Evolutionary conservation across 2,113 vertebrate genomes (phyloP).

Genomic region (Azemiops feae): DNA sequence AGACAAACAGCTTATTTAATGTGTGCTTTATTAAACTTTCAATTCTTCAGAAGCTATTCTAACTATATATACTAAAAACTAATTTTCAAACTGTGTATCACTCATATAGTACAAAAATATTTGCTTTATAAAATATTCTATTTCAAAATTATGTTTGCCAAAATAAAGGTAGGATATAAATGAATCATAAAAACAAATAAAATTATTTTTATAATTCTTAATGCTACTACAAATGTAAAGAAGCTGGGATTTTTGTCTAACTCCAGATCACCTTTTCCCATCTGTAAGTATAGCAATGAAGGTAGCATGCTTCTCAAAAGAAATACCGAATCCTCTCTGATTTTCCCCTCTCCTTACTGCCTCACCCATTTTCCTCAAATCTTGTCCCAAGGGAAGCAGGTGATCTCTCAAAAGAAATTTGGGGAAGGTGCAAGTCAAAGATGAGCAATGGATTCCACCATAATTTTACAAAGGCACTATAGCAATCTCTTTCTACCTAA

Average conservation of each 20-base stretch:
- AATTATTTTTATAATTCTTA: neutral
- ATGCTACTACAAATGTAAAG: neutral
- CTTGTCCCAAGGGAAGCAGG: neutral
- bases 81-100: neutral
- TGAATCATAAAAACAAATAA: neutral
- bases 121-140: neutral
- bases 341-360: neutral
- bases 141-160: neutral
- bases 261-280: no score
- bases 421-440: neutral
- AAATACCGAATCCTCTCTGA: neutral
- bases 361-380: neutral
- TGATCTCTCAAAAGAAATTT: neutral
- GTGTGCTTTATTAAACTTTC: neutral
- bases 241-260: neutral
- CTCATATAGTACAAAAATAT: neutral
- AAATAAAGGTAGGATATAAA: neutral
- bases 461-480: neutral
- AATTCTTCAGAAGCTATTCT: neutral
- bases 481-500: neutral
- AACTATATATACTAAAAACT: neutral
- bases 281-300: neutral
- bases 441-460: neutral
- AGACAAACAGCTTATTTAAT: neutral
- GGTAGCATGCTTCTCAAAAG: neutral